Conservation (phyloP, 2,888 invertebrate species). For the Agrotis clavis region DNA sequence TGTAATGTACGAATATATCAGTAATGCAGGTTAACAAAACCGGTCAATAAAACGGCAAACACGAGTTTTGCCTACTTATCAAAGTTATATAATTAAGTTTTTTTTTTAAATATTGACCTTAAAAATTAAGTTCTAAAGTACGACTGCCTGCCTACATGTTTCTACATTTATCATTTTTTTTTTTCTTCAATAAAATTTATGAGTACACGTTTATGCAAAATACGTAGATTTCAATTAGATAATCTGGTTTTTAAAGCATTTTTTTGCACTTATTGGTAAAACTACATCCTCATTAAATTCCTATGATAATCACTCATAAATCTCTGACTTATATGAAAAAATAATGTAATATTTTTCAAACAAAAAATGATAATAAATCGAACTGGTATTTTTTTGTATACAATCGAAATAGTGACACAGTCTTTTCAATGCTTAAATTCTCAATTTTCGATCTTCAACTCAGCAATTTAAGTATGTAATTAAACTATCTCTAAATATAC, state of each 20-base stretch:
- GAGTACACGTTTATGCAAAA: not conserved
- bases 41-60: slow-evolving; percentile 9
- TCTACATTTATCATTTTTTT: not conserved
- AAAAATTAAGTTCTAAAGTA: not conserved
- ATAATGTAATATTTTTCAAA: too few species aligned
- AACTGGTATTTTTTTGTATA: not conserved
- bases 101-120: not conserved
- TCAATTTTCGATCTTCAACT: not conserved
- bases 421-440: not conserved
- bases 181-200: not conserved
- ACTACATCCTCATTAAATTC: not conserved
- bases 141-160: not conserved
- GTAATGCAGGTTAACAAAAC: slow-evolving; percentile 40
- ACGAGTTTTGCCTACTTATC: slow-evolving; percentile 5
- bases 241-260: not conserved
- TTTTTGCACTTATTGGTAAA: not conserved
- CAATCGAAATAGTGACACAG: not conserved
- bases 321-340: not conserved
- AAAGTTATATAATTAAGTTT: not conserved
- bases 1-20: not conserved
- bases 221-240: not conserved
- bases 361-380: not conserved
- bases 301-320: not conserved
- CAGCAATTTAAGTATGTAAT: too few species aligned
- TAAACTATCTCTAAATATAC: too few species aligned